A percentile compares a stretch with the other conserved stretches of the same genome.
Conservation (phyloP, 2,113 vertebrate genomes). For the Mormoops blainvillei region DNA sequence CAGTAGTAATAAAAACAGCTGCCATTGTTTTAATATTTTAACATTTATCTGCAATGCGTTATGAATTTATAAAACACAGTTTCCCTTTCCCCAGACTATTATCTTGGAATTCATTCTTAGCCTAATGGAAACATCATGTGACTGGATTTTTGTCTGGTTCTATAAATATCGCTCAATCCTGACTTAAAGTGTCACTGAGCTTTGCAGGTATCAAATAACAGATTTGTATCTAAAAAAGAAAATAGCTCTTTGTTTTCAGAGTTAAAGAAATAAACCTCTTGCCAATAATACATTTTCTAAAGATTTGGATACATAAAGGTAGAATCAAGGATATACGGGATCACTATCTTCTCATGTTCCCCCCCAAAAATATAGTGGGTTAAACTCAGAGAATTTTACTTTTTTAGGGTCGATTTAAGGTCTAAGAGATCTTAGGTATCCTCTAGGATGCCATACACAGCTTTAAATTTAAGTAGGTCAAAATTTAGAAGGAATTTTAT, state of each 20-base stretch:
- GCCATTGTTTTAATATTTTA: constrained; percentile 56
- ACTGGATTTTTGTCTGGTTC: constrained; percentile 52
- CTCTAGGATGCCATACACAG: too few species aligned
- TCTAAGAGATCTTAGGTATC: too few species aligned
- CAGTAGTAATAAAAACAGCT: constrained; percentile 15
- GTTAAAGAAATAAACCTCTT: constrained; percentile 51
- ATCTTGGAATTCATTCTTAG: constrained; percentile 65
- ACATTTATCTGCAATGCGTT: constrained; percentile 50
- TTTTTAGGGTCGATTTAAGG: not conserved
- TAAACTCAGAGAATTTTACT: not conserved
- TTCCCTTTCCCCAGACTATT: constrained; percentile 51
- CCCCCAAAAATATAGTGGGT: not conserved
- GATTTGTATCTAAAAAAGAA: constrained; percentile 65
- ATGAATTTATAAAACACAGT: constrained; percentile 60
- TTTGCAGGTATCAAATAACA: constrained; percentile 54
- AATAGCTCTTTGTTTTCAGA: constrained; percentile 60
- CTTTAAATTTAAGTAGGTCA: constrained; percentile 5
- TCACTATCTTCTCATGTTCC: not conserved
- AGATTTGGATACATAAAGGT: constrained; percentile 17
- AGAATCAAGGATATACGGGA: constrained; percentile 21
- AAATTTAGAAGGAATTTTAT: not conserved
- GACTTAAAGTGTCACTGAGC: constrained; percentile 56
- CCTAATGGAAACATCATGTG: constrained; percentile 48
- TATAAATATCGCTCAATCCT: constrained; percentile 48
- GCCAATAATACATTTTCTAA: constrained; percentile 57